Evolutionary conservation across 2,888 invertebrate species (phyloP).

Genomic region (Luffia ferchaultella): DNA sequence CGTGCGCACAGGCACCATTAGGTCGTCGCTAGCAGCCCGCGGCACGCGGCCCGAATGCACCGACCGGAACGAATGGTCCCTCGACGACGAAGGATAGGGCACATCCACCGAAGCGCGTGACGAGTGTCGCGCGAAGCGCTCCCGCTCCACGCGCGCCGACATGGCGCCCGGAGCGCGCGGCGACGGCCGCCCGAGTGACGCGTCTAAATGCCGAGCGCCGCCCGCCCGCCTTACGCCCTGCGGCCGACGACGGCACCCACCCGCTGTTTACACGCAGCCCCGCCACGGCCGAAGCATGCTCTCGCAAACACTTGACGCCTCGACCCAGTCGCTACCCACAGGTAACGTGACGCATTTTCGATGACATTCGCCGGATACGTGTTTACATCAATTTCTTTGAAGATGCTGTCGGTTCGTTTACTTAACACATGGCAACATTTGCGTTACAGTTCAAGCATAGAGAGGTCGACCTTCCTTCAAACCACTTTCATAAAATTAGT

Average conservation of each 20-base stretch:
- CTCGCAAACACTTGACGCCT: slow-evolving; percentile 41
- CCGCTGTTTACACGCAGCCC: slow-evolving; percentile 36
- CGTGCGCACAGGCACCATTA: slow-evolving; percentile 57
- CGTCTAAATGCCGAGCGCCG: slow-evolving; percentile 17
- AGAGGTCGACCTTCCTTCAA: too few relatives aligned
- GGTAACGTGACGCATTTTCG: slow-evolving; percentile 31
- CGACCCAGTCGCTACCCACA: too few relatives aligned
- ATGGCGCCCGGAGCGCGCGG: slow-evolving; percentile 54
- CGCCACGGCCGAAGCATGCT: slow-evolving; percentile 39
- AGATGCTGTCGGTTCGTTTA: neutral
- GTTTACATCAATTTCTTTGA: neutral
- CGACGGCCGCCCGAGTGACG: slow-evolving; percentile 59
- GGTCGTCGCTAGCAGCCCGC: slow-evolving; percentile 52
- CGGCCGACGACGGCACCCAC: slow-evolving; percentile 45
- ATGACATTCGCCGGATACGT: slow-evolving; percentile 29
- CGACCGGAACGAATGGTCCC: slow-evolving; percentile 55
- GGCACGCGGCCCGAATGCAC: slow-evolving; percentile 57
- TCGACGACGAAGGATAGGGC: slow-evolving; percentile 47
- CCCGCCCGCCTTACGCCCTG: slow-evolving; percentile 26
- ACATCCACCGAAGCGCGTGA: slow-evolving; percentile 59
- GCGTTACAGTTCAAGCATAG: slow-evolving; percentile 1
- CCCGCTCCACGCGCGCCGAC: slow-evolving; percentile 59
- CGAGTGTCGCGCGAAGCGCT: slow-evolving; percentile 57
- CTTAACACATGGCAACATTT: too few relatives aligned
- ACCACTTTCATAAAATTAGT: too few relatives aligned